Evolutionary conservation across 2,888 invertebrate species (phyloP).

Genomic region (Tyria jacobaeae): DNA sequence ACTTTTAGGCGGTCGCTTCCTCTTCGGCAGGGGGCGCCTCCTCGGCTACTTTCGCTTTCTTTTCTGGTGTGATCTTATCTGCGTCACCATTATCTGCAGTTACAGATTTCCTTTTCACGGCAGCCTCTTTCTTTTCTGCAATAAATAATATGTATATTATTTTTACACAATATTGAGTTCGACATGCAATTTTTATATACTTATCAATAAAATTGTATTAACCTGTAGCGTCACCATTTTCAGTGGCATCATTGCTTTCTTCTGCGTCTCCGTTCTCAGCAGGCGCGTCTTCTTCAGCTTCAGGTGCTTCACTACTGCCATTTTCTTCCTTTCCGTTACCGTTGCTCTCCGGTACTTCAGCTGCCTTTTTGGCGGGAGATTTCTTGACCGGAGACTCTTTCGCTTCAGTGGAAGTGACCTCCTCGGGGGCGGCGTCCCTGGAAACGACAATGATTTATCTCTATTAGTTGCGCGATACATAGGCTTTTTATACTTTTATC

Average conservation of each 20-base stretch:
- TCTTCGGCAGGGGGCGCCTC: slow-evolving; percentile 86
- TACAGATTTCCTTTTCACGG: slow-evolving; percentile 90
- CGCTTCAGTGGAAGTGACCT: slow-evolving; percentile 80
- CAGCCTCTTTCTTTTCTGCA: slow-evolving; percentile 83
- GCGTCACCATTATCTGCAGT: slow-evolving; percentile 84
- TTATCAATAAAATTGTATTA: slow-evolving; percentile 13
- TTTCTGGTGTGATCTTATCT: slow-evolving; percentile 90
- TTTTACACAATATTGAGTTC: not conserved
- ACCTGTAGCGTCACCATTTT: slow-evolving; percentile 82
- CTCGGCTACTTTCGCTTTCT: slow-evolving; percentile 90
- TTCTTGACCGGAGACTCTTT: slow-evolving; percentile 84
- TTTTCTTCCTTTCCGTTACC: slow-evolving; percentile 76
- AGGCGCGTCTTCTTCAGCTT: slow-evolving; percentile 72
- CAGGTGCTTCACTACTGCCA: slow-evolving; percentile 72
- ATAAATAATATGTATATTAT: slow-evolving; percentile 35
- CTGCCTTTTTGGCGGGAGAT: slow-evolving; percentile 81
- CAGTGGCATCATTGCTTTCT: slow-evolving; percentile 82
- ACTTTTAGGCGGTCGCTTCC: slow-evolving; percentile 86
- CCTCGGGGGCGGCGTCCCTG: slow-evolving; percentile 80
- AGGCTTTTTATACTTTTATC: not conserved
- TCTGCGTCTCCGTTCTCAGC: slow-evolving; percentile 78
- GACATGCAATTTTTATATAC: not conserved
- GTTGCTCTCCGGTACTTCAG: slow-evolving; percentile 78
- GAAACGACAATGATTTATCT: slow-evolving; percentile 47
- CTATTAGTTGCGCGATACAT: not conserved